Percentiles rank a stretch among this genome's conserved stretches.
Evolutionary conservation across 2,113 vertebrate species (phyloP).

Genomic region (Neogobius melanostomus): DNA sequence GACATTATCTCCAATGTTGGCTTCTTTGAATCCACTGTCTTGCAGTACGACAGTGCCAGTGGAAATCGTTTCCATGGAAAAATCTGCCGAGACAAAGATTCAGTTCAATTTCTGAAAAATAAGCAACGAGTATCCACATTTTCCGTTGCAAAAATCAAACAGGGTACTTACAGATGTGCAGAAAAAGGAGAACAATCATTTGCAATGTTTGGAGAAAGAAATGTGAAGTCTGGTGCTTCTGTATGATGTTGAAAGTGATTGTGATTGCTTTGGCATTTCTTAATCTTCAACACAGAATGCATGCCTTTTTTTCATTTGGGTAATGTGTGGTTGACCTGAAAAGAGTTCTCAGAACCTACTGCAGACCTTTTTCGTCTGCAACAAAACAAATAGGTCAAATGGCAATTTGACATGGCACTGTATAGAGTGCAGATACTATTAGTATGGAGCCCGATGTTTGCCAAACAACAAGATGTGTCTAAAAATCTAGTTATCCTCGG

Average conservation of each 20-base stretch:
- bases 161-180: constrained; percentile 40
- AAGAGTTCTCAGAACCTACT: not conserved
- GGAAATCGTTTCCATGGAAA: not conserved
- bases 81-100: not conserved
- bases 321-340: not conserved
- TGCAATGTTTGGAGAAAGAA: constrained; percentile 16
- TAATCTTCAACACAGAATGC: too few species aligned
- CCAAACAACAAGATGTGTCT: too few species aligned
- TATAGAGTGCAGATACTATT: too few species aligned
- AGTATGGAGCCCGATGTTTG: too few species aligned
- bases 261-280: not conserved
- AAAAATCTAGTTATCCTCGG: too few species aligned
- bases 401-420: not conserved
- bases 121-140: not conserved
- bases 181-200: constrained; percentile 29
- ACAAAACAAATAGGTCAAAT: not conserved
- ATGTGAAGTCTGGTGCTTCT: not conserved
- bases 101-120: constrained; percentile 6
- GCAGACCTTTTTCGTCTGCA: not conserved
- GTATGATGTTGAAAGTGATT: not conserved
- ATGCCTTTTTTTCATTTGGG: not conserved
- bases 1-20: not conserved
- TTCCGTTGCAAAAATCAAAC: not conserved
- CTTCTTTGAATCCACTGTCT: not conserved
- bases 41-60: not conserved